phyloP scores from a whole-genome alignment of 2,888 invertebrate species.

The Amphiduros pacificus region DNA sequence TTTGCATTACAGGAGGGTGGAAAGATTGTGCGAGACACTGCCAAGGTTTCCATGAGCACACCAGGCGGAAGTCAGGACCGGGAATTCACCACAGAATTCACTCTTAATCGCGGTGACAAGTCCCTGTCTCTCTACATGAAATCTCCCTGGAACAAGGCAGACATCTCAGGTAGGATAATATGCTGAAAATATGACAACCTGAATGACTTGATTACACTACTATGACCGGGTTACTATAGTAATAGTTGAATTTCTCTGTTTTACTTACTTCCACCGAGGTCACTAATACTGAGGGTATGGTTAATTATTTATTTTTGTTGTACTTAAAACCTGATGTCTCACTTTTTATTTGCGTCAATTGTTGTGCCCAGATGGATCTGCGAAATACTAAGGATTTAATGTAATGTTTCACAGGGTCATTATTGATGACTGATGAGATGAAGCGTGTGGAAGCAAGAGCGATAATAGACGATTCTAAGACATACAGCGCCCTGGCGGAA shows the following conservation, averaged over 20 bases:
- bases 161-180: constrained; percentile 21
- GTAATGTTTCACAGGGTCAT: constrained; percentile 29
- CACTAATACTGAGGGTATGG: too few species aligned
- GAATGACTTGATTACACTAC: too few species aligned
- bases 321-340: too few species aligned
- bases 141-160: constrained; percentile 32
- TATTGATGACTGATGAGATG: constrained; percentile 28
- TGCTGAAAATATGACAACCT: too few species aligned
- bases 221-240: too few species aligned
- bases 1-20: background rate
- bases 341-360: too few species aligned
- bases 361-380: too few species aligned
- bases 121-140: constrained; percentile 17
- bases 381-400: too few species aligned
- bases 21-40: background rate
- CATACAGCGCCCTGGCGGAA: constrained; percentile 39
- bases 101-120: constrained; percentile 32
- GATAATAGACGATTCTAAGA: constrained; percentile 30
- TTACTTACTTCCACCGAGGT: too few species aligned
- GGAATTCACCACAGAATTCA: constrained; percentile 59
- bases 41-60: constrained; percentile 69
- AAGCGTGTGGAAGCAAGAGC: constrained; percentile 37
- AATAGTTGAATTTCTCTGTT: too few species aligned
- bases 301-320: too few species aligned
- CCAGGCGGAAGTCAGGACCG: constrained; percentile 77